These are phyloP conservation scores for Gymnorhina tibicen DNA, from an alignment of 2,113 vertebrate species.

Conservation along the genomic window DNA sequence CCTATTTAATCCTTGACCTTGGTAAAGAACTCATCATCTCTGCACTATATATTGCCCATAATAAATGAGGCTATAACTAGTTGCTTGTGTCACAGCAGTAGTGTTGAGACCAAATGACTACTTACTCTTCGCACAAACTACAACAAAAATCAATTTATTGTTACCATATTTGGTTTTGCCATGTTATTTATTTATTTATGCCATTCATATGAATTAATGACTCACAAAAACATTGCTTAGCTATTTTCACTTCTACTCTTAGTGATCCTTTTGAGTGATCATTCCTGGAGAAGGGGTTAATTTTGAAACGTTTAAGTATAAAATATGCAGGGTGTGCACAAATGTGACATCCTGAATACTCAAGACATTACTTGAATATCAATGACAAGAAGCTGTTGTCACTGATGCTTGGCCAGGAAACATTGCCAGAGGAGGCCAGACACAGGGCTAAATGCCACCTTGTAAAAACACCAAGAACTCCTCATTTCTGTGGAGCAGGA, in stretches of 20 bases:
- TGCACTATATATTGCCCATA: background rate
- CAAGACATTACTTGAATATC: background rate
- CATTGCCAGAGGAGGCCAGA: background rate
- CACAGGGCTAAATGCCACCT: background rate
- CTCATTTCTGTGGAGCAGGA: background rate
- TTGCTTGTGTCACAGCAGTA: background rate
- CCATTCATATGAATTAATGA: background rate
- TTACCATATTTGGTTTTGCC: background rate
- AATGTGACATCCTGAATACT: background rate
- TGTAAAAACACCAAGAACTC: background rate
- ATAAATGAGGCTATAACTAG: background rate
- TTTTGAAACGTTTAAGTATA: background rate
- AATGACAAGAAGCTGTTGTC: background rate
- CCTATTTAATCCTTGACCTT: background rate
- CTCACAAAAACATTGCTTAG: background rate
- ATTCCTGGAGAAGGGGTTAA: background rate
- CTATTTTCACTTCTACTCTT: background rate
- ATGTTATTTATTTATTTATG: background rate
- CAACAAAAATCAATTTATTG: background rate
- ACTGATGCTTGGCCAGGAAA: background rate
- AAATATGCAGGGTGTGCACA: background rate
- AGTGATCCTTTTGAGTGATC: background rate
- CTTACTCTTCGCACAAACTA: background rate
- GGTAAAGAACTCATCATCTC: background rate
- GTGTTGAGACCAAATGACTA: background rate